Base-by-base conservation (phyloP, 2,113 vertebrate genomes). In the Ranitomeya variabilis region DNA sequence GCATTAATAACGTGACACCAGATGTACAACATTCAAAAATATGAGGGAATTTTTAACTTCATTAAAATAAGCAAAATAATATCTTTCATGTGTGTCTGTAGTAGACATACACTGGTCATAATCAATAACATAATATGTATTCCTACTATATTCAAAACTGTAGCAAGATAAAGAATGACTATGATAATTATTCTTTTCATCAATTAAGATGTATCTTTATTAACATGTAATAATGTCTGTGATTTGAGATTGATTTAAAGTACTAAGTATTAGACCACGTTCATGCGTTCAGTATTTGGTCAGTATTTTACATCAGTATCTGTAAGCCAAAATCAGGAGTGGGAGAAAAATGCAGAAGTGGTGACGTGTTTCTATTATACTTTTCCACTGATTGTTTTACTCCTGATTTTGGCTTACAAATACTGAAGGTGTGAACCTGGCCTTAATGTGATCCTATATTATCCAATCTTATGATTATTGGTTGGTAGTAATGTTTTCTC, bases 1-100 rank as follows among this genome's bases (percentile, higher is more conserved):
- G 87, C 91, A 92, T 93, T 93, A 94, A 92, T 93, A 94, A 93
- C 88, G 92, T 92, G 95, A 91, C 73, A 82, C 73, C 91, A 89
- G 94, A 92, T 87, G 90, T 2, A 3, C 2, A 4, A 89, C 87
- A 91, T 88, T 91, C 90, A 89, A 92, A 94, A 93, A 94, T 89
- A 92, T 90, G 92, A 91, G 78, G 90, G 90, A 94, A 90, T 59
- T 77, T 78, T 66, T 62, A 85, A 89, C 87, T 83, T 52, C 73
- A 74, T 81, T 14, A 66, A 86, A 81, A 67, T 86, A 86, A 73
- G 78, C 82, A 90, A 91, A 90, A 90, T 90, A 91, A 87, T 90
- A 79, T 82, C 91, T 93, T 91, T 91, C 92, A 92, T 91, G 90
- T 79, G 83, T 90, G 86, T 64, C 73, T 90, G 90, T 87, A 86